Conservation (phyloP, 2,113 vertebrate genomes). For the Ondatra zibethicus region DNA sequence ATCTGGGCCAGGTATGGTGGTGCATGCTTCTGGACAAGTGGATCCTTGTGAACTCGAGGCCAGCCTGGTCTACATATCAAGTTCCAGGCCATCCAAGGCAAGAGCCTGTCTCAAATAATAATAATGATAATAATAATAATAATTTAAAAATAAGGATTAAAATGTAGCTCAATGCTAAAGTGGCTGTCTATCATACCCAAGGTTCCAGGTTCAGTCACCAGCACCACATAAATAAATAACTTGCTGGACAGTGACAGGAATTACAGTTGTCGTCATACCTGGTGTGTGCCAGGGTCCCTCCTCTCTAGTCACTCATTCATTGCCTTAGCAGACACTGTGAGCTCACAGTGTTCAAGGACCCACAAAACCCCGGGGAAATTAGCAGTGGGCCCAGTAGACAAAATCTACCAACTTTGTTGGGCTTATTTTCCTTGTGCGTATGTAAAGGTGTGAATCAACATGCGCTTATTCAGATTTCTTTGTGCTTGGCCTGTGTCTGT, state of each 20-base stretch:
- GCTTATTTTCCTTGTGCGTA: background rate
- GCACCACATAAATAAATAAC: background rate
- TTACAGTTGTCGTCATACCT: accelerated
- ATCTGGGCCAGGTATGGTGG: too few relatives aligned
- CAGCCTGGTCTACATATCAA: too few relatives aligned
- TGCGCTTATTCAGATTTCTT: background rate
- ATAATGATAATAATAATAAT: too few relatives aligned
- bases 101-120: background rate
- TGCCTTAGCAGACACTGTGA: background rate
- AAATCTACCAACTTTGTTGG: background rate
- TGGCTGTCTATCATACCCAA: background rate
- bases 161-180: background rate
- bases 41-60: background rate
- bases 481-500: background rate
- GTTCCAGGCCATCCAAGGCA: too few relatives aligned
- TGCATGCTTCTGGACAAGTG: too few relatives aligned
- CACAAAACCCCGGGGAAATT: background rate
- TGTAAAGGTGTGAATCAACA: background rate
- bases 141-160: background rate
- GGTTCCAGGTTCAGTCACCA: background rate
- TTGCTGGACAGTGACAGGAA: background rate
- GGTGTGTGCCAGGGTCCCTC: background rate
- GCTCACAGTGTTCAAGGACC: background rate
- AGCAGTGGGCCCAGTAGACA: background rate
- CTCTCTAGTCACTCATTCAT: background rate